phyloP scores from a whole-genome alignment of 2,888 invertebrate species.

The Sycophila texana region DNA sequence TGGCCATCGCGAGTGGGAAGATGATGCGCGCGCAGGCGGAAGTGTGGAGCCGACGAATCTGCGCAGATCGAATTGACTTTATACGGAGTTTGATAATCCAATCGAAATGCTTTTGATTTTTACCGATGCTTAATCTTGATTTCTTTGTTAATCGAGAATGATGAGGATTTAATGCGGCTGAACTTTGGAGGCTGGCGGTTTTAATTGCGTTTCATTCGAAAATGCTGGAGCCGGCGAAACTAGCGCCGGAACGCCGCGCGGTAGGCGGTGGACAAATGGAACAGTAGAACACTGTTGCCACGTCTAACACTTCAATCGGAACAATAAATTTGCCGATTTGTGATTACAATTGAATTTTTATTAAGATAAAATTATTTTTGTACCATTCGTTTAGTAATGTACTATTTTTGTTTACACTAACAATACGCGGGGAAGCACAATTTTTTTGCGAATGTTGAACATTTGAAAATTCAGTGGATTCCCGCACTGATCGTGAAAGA shows the following conservation, averaged over 20 bases:
- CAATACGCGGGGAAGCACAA: no score
- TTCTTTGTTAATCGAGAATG: no score
- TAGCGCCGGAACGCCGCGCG: slow-evolving; percentile 50
- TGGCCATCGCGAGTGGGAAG: not conserved
- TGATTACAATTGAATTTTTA: no score
- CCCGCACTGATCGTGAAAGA: not conserved
- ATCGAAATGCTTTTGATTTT: no score
- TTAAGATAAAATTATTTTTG: no score
- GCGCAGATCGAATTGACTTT: no score
- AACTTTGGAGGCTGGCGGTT: not conserved
- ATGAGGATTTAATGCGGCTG: no score
- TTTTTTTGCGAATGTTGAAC: no score
- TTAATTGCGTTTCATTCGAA: not conserved
- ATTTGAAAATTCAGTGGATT: not conserved
- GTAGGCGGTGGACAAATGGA: not conserved
- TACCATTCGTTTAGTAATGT: no score
- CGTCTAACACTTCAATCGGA: not conserved
- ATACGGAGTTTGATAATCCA: no score
- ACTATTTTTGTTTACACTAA: no score
- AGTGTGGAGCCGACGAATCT: not conserved
- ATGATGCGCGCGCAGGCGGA: slow-evolving; percentile 15
- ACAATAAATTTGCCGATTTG: not conserved
- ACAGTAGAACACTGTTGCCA: not conserved
- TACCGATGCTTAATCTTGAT: no score
- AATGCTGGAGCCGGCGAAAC: slow-evolving; percentile 4